phyloP scores from a whole-genome alignment of 2,113 vertebrate genomes.

The Scolopax mira region DNA sequence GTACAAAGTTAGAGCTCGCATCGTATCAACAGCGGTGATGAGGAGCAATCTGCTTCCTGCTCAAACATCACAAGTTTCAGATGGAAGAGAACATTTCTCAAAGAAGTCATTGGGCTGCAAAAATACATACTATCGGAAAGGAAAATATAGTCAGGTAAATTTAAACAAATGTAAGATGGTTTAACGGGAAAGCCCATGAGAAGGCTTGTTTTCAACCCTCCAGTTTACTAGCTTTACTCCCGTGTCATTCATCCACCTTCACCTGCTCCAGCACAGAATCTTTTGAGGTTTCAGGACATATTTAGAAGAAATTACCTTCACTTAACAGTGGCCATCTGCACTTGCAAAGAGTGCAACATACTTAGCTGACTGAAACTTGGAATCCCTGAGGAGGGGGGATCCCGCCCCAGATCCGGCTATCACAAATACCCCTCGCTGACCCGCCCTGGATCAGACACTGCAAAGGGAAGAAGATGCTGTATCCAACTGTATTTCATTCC shows the following conservation, averaged over 20 bases:
- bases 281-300: fast-evolving
- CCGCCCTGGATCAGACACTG: fast-evolving
- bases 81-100: fast-evolving
- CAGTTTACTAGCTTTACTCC: fast-evolving
- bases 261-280: not conserved
- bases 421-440: fast-evolving
- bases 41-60: not conserved
- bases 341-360: fast-evolving
- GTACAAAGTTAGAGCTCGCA: constrained; percentile 64
- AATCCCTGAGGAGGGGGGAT: not conserved
- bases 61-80: fast-evolving
- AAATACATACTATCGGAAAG: not conserved
- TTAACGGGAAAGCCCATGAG: fast-evolving
- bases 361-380: not conserved
- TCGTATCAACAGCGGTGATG: fast-evolving
- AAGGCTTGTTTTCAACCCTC: not conserved
- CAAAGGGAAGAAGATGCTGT: not conserved
- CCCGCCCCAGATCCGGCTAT: not conserved
- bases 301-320: not conserved
- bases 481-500: fast-evolving
- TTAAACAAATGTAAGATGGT: fast-evolving
- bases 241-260: fast-evolving
- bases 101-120: not conserved
- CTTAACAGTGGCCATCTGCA: fast-evolving
- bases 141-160: fast-evolving